Base-by-base conservation (phyloP, 2,797 vertebrate genomes). In the Chaunax sp. region DNA sequence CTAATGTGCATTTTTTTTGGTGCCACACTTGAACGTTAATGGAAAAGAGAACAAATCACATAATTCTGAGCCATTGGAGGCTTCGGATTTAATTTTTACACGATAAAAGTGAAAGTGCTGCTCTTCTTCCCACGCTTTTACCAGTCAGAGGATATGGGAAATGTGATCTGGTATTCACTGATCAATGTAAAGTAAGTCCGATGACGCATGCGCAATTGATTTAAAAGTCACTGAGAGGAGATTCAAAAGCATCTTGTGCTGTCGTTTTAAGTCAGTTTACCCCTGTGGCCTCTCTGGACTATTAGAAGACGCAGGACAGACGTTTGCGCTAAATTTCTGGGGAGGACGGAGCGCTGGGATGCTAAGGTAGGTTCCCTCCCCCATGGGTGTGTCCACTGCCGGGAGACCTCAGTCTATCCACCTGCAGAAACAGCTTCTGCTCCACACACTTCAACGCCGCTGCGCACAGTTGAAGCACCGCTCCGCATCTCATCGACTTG, bases 281-380 rank as follows among this genome's bases (percentile, higher is more conserved):
- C 56, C 64, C 12, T 19, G 20, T 15, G 35, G 46, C 35, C 53
- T 54, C 33, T 59, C 75, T 63, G 71, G 41, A 51, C 60, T 33
- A 47, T 1, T 30, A 15, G 4, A 63, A 73, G 43, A 64, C 52
- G 38, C 49, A 59, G 20, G 15, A n/a, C 35, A 64, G 23, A 52
- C n/a, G 15, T 69, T 50, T 50, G 43, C 58, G 56, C 55, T 35
- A 50, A 10, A 66, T 68, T 72, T 73, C 9, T 28, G 46, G 74
- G 87, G 72, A 78, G 80, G 69, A 45, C 59, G 23, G 35, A 23
- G 66, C 65, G 28, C 54, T 35, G 44, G 71, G 83, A 83, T 70
- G 81, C 77, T 43, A 90, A 94, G 94, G 93, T 93, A 88, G 80
- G 81, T 84, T 87, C 88, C 92, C 92, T 90, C 93, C 94, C 90